Conservation (phyloP, 1,140 invertebrate species). For the Hydropsyche tenuis region DNA sequence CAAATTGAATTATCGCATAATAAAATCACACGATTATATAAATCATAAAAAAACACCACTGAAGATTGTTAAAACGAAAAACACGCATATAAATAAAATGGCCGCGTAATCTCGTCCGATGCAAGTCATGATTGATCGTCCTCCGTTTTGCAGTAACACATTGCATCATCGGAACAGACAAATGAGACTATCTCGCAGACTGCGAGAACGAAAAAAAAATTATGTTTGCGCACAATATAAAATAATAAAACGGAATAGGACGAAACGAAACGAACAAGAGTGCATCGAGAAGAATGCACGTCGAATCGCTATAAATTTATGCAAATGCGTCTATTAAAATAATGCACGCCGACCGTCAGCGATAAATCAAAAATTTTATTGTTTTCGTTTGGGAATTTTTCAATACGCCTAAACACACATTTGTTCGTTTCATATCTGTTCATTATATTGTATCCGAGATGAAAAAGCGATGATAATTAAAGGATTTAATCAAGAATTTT, state of each 20-base stretch:
- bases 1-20: too few species aligned
- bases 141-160: neutral
- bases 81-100: neutral
- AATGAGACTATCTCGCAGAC: too few species aligned
- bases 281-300: slow-evolving; percentile 18
- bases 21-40: too few species aligned
- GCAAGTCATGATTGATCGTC: slow-evolving; percentile 14
- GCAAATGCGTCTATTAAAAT: slow-evolving; percentile 12
- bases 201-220: too few species aligned
- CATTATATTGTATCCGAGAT: too few species aligned
- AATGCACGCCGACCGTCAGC: neutral
- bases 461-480: too few species aligned
- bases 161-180: slow-evolving; percentile 4
- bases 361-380: slow-evolving; percentile 7
- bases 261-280: neutral
- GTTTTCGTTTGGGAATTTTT: slow-evolving; percentile 2
- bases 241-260: too few species aligned
- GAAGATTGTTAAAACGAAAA: too few species aligned
- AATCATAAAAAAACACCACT: too few species aligned
- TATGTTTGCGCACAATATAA: too few species aligned
- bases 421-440: too few species aligned
- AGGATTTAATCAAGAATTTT: too few species aligned
- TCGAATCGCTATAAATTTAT: neutral
- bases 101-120: neutral
- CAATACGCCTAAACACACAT: neutral